Conservation (phyloP, 2,888 invertebrate species). For the Drosophila sordidula region DNA sequence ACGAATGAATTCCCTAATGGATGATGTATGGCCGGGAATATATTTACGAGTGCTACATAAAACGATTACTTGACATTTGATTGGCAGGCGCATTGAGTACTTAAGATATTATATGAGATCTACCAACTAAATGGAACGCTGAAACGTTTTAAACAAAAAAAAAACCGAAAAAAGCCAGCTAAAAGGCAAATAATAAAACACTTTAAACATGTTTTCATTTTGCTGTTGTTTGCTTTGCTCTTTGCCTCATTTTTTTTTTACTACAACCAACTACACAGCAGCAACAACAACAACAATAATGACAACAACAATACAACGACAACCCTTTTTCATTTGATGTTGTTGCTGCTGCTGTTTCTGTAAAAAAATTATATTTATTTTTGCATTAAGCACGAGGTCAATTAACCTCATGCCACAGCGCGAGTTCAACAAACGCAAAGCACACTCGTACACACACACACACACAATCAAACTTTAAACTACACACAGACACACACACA, state of each 20-base stretch:
- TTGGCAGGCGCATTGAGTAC: slow-evolving; percentile 34
- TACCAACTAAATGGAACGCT: slow-evolving; percentile 20
- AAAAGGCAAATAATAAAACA: slow-evolving; percentile 57
- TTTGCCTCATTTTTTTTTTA: slow-evolving; percentile 48
- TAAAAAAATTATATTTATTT: slow-evolving; percentile 75
- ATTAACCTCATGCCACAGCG: slow-evolving; percentile 81
- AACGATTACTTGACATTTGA: slow-evolving; percentile 53
- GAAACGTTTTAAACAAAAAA: neutral
- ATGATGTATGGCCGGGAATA: slow-evolving; percentile 26
- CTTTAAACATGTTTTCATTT: slow-evolving; percentile 71
- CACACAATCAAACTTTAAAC: slow-evolving; percentile 19
- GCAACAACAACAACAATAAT: slow-evolving; percentile 32
- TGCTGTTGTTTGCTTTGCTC: slow-evolving; percentile 64
- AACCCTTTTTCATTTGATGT: slow-evolving; percentile 62
- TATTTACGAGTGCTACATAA: slow-evolving; percentile 34
- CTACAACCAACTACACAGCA: slow-evolving; percentile 63
- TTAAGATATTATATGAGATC: slow-evolving; percentile 15
- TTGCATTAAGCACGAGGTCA: slow-evolving; percentile 84
- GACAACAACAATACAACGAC: slow-evolving; percentile 26
- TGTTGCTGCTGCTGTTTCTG: slow-evolving; percentile 33
- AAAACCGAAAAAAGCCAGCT: slow-evolving; percentile 5
- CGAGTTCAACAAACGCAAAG: slow-evolving; percentile 83
- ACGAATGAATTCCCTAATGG: slow-evolving; percentile 35
- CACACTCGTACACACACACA: slow-evolving; percentile 42
- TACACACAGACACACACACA: slow-evolving; percentile 33